Evolutionary conservation across 2,113 vertebrate genomes (phyloP), one percentile per base, ranked within the genome.

Genomic region (Alouatta palliata): DNA sequence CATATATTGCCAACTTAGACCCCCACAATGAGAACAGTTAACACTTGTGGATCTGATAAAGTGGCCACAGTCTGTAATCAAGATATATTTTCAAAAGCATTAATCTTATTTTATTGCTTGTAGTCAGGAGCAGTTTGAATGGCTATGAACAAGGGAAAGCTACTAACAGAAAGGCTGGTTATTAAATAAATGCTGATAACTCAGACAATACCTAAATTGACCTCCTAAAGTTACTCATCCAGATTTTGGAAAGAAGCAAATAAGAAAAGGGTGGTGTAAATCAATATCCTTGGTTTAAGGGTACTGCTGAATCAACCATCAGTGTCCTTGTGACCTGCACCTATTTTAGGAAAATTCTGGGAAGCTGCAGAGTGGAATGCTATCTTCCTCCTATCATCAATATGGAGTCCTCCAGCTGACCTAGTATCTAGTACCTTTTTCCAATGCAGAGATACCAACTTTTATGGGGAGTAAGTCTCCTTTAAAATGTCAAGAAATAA

Each of bases 11-110:
- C 23, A 81, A 40, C n/a, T 5, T 35, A 49, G 35, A 66, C 87
- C 25, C 58, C 37, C 30, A 92, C 32, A 8, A 49, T 1, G 45
- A 95, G 19, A n/a, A 79, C 32, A 79, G 54, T 86, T 77, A 95
- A 94, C 43, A 90, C 19, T 47, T 47, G 16, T 52, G 37, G 49
- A 73, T 30, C 80, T 21, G 76, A 73, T 81, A 73, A 75, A 95
- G 83, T 84, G 73, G 52, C 16, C 81, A 73, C 20, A 85, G 73
- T 81, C 76, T 87, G 16, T 64, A 95, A 96, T 93, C 84, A 91
- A 97, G 14, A 20, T 47, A 32, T 37, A 84, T 64, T 95, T 95
- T 95, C 30, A 71, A 92, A 95, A 95, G 56, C 79, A 95, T 82
- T 94, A 3, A 66, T 94, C 71, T 95, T 71, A 73, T 37, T 84